A percentile compares a stretch with the other conserved stretches of the same genome.
Evolutionary conservation across 1,140 invertebrate genomes (phyloP).

Genomic region (Drosophila bifasciata): DNA sequence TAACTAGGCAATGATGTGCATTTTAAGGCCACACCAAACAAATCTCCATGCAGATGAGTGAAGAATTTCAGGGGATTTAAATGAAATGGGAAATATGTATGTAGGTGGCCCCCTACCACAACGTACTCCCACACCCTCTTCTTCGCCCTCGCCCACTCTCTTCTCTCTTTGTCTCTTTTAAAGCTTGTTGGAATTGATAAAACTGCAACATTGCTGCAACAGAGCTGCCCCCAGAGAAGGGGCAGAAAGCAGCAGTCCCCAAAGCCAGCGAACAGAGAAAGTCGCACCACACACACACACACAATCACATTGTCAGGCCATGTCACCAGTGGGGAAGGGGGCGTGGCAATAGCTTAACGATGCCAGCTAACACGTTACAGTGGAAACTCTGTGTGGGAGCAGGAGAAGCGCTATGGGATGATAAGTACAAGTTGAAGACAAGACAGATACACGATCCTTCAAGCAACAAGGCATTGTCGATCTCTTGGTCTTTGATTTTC

Average conservation of each 20-base stretch:
- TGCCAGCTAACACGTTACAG: slow-evolving; percentile 55
- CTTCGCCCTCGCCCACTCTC: background rate
- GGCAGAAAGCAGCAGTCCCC: slow-evolving; percentile 27
- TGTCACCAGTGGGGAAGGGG: slow-evolving; percentile 25
- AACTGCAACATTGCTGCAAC: slow-evolving; percentile 49
- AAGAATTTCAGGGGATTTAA: slow-evolving; percentile 5
- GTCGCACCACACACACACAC: slow-evolving; percentile 16
- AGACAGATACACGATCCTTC: too few relatives aligned
- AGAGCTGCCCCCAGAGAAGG: slow-evolving; percentile 36
- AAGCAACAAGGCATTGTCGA: too few relatives aligned
- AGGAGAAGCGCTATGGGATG: too few relatives aligned
- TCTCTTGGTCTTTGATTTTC: too few relatives aligned
- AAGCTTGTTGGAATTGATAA: slow-evolving; percentile 23
- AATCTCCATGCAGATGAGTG: slow-evolving; percentile 14
- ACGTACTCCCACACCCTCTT: too few relatives aligned
- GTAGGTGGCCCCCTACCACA: too few relatives aligned
- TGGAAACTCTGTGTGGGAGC: too few relatives aligned
- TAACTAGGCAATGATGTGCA: slow-evolving; percentile 30
- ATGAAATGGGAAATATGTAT: background rate
- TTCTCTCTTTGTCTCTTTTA: background rate
- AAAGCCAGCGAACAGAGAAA: background rate
- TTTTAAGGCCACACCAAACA: background rate
- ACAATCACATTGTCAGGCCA: slow-evolving; percentile 36
- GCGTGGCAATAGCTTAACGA: slow-evolving; percentile 74
- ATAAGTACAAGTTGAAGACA: too few relatives aligned